Evolutionary conservation across 2,113 vertebrate genomes (phyloP).

Genomic region (Elanoides forficatus): DNA sequence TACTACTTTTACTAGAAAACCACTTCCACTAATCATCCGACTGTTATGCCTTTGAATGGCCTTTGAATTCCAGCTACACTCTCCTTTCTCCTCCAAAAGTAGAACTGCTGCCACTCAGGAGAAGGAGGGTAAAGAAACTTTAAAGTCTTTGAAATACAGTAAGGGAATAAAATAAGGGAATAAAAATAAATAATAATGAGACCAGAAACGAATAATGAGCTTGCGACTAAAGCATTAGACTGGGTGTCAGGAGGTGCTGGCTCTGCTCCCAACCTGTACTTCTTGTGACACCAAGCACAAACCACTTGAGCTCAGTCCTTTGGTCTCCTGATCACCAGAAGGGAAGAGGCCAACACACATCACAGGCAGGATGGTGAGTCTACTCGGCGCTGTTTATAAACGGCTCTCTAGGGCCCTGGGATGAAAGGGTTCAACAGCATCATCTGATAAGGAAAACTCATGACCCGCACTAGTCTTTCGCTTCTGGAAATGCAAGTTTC

Average conservation of each 20-base stretch:
- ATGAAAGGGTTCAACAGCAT: slow-evolving; percentile 2
- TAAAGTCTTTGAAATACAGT: background rate
- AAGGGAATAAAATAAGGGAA: background rate
- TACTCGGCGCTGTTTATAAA: background rate
- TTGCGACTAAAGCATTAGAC: background rate
- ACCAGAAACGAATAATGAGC: background rate
- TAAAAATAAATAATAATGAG: background rate
- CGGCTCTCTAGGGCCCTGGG: background rate
- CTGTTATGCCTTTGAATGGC: background rate
- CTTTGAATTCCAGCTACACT: background rate
- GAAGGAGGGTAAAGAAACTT: background rate
- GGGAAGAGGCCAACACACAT: background rate
- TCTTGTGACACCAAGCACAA: slow-evolving; percentile 2
- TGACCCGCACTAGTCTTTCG: background rate
- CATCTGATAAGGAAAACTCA: slow-evolving; percentile 33
- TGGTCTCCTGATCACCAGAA: background rate
- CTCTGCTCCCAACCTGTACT: background rate
- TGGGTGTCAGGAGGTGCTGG: slow-evolving; percentile 1
- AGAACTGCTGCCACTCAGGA: background rate
- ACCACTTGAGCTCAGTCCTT: background rate
- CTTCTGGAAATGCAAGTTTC: slow-evolving; percentile 35
- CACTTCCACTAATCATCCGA: background rate
- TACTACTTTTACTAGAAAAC: background rate
- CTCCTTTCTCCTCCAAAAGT: background rate
- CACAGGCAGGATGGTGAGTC: background rate